Evolutionary conservation across 2,888 invertebrate species (phyloP), one percentile per base, ranked within the genome.

Genomic region (Caenorhabditis afra): DNA sequence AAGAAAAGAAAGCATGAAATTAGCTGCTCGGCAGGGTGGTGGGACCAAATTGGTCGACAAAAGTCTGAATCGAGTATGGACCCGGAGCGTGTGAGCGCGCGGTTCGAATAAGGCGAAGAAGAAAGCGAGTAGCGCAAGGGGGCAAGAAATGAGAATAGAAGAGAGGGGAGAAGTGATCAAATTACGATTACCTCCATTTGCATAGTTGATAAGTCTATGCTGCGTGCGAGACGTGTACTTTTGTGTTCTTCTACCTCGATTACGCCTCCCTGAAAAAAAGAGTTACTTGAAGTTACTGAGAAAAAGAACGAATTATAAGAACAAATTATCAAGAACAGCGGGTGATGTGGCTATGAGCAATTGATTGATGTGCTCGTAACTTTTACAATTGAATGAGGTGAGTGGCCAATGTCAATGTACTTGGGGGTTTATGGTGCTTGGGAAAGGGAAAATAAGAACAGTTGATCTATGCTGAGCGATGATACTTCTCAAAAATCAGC

Each of bases 121-220:
- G 50, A 61, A 57, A 37, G 59, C 35, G 22, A 47, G 49, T 7
- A 29, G 29, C 29, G 29, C 7, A 29, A n/a, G n/a, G n/a, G n/a
- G n/a, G 29, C 23, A 70, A 70, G 65, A 70, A 77, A 66, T 57
- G 66, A 66, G 71, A 57, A 71, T 59, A 66, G 57, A 41, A 44
- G 68, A 44, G 68, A 59, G 70, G 65, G 62, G 71, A 62, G 50
- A 71, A 66, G 78, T 68, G 79, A 79, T 79, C 79, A 68, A 79
- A 79, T 79, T 79, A 79, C 79, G 64, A 79, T 79, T 79, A 79
- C 79, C 79, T 79, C 79, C 79, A 79, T 79, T 79, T 79, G 79
- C 79, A 79, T 79, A 79, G 79, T 79, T 79, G 73, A 79, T 79
- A 79, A 79, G 79, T 66, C 70, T 77, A 61, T 71, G 77, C 70